Evolutionary conservation across 2,113 vertebrate genomes (phyloP), one percentile per base, ranked within the genome.

Genomic region (human): DNA sequence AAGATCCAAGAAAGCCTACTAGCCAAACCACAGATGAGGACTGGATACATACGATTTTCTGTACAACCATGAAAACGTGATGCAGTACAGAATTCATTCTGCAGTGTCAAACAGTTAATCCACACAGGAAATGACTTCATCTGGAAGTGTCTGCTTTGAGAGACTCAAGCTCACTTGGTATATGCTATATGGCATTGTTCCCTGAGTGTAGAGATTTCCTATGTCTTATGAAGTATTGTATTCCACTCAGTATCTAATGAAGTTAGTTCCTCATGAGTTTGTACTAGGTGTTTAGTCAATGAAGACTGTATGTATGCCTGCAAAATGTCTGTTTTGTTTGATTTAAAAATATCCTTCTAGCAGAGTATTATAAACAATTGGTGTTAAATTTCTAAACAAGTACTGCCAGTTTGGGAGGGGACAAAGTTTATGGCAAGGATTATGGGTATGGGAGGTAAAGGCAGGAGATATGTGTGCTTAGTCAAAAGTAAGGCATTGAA

Each of bases 61-160:
- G 68, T 80, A 90, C 82, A 72, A 30, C 52, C 48, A 90, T 68
- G 88, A 97, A 93, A 95, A 59, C 3, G 27, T 95, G 86, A 81
- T 89, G 85, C 30, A 85, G 38, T 82, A 84, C 89, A 84, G 40
- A 90, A 94, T 88, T 90, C 16, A 96, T 93, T 94, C 82, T 94
- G 64, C 83, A 84, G 85, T 94, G 43, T 85, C 30, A 94, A 93
- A 17, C 76, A 88, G 70, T 88, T 96, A 93, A 84, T 94, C 55
- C 97, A 86, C 64, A 81, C 50, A 94, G 55, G 76, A 93, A 96
- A 43, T 50, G 64, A 72, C 57, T 87, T 82, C 64, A 55, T 90
- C 89, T 93, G 82, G 48, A 93, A 91, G 43, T 89, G 92, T 89
- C 75, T 93, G 66, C 55, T 92, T 86, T 81, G 68, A 95, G 55